Evolutionary conservation across 2,113 vertebrate genomes (phyloP), one percentile per base, ranked within the genome.

Genomic region (Megaptera novaeangliae): DNA sequence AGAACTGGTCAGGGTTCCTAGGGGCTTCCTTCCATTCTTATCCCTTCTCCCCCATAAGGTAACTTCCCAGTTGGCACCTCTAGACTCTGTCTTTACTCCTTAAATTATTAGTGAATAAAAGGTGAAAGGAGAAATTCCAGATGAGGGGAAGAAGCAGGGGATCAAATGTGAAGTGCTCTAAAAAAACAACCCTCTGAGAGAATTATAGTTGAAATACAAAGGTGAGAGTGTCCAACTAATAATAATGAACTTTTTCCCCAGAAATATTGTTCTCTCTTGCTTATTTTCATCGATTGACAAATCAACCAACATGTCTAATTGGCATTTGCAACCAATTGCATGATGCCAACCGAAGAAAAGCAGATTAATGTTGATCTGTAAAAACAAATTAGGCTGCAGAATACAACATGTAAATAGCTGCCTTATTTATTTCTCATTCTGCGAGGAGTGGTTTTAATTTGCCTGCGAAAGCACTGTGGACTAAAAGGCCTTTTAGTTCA

Each of bases 361-460:
- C 17, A 95, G 91, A 63, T 93, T 78, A 92, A 88, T 92, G 15
- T 52, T 97, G 59, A 94, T 95, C 82, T 96, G 18, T 89, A 63
- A 69, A 95, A 97, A 91, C 64, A 93, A 96, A 97, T 97, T 92
- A 95, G 49, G 31, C 34, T 96, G 21, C 29, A 75, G 59, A 97
- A 61, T 75, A 84, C 14, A 31, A 44, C 87, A 36, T 18, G 1
- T 78, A 97, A 96, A 66, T 87, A 96, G 25, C 13, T 82, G 34
- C 13, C 14, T 96, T 98, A 52, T 6, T 97, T 94, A 80, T 93
- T 98, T 96, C 72, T 96, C 8, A 0, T 96, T 34, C 82, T 91
- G 25, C 92, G 29, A 93, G 21, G 88, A 83, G n/a, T 86, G 66
- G 46, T 85, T 94, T 41, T 44, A 95, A 97, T 97, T 96, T 84